Percentiles rank a stretch among this genome's conserved stretches.
These are phyloP conservation scores for Junco hyemalis DNA, from an alignment of 2,113 vertebrate genomes.

Conservation along the genomic window DNA sequence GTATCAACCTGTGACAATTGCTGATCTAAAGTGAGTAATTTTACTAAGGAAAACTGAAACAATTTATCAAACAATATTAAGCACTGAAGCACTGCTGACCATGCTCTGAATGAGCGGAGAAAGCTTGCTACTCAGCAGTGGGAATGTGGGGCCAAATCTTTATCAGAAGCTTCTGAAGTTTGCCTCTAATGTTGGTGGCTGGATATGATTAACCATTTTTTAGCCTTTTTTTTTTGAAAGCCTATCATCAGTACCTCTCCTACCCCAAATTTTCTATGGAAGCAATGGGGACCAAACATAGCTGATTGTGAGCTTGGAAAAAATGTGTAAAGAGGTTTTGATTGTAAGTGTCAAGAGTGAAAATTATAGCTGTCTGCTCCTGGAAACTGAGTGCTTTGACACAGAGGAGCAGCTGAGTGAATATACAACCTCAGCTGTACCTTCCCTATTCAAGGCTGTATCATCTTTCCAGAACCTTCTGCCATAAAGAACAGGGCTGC, in stretches of 20 bases:
- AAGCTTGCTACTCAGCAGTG: not conserved
- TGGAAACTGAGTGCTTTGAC: not conserved
- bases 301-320: not conserved
- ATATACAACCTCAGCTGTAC: not conserved
- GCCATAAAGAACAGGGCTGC: not conserved
- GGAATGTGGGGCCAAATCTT: not conserved
- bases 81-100: not conserved
- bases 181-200: not conserved
- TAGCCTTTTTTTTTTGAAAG: not conserved
- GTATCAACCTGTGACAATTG: not conserved
- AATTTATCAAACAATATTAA: not conserved
- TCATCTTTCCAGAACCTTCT: not conserved
- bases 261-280: not conserved
- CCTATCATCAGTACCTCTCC: not conserved
- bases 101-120: not conserved
- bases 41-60: not conserved
- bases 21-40: not conserved
- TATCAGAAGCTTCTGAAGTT: not conserved
- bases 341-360: not conserved
- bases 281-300: not conserved
- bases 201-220: not conserved
- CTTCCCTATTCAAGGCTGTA: not conserved
- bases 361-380: not conserved
- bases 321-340: not conserved
- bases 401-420: not conserved